Percentiles rank a stretch among this genome's conserved stretches.
These are phyloP conservation scores for Acleris cristana DNA, from an alignment of 2,888 invertebrate genomes.

Conservation along the genomic window DNA sequence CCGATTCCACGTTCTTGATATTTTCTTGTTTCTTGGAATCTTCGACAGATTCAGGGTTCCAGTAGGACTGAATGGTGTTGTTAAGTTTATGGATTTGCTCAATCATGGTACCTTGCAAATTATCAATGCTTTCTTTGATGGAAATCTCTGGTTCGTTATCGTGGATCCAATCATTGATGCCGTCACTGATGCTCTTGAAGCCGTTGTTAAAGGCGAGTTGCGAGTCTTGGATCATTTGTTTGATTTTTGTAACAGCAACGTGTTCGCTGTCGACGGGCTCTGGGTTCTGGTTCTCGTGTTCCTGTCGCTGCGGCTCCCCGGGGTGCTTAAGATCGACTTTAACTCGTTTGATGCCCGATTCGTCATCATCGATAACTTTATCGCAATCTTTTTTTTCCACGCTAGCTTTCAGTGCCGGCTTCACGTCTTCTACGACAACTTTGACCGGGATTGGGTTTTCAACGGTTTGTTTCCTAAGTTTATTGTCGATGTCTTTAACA, in stretches of 20 bases:
- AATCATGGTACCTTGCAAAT: slow-evolving; percentile 58
- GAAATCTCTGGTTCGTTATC: slow-evolving; percentile 57
- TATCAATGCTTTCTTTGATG: slow-evolving; percentile 59
- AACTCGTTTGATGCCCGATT: slow-evolving; percentile 56
- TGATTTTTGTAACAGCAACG: slow-evolving; percentile 53
- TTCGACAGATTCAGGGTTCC: slow-evolving; percentile 46
- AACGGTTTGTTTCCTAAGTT: slow-evolving; percentile 50
- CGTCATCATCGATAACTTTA: slow-evolving; percentile 48
- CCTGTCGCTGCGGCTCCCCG: slow-evolving; percentile 70
- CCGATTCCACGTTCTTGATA: slow-evolving; percentile 50
- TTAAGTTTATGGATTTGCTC: slow-evolving; percentile 64
- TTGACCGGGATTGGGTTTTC: slow-evolving; percentile 64
- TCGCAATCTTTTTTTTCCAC: slow-evolving; percentile 47
- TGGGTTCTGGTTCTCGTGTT: slow-evolving; percentile 74
- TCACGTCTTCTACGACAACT: slow-evolving; percentile 58
- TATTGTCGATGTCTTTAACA: slow-evolving; percentile 60
- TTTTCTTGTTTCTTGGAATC: slow-evolving; percentile 45
- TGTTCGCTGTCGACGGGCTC: slow-evolving; percentile 57
- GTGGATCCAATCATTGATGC: slow-evolving; percentile 57
- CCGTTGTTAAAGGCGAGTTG: slow-evolving; percentile 53
- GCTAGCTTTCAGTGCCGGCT: slow-evolving; percentile 49
- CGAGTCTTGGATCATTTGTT: slow-evolving; percentile 58
- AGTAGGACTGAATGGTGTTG: slow-evolving; percentile 55
- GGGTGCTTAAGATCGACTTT: slow-evolving; percentile 66
- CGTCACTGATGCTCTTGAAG: slow-evolving; percentile 57